phyloP scores from a whole-genome alignment of 2,113 vertebrate genomes.

The Lonchura striata region DNA sequence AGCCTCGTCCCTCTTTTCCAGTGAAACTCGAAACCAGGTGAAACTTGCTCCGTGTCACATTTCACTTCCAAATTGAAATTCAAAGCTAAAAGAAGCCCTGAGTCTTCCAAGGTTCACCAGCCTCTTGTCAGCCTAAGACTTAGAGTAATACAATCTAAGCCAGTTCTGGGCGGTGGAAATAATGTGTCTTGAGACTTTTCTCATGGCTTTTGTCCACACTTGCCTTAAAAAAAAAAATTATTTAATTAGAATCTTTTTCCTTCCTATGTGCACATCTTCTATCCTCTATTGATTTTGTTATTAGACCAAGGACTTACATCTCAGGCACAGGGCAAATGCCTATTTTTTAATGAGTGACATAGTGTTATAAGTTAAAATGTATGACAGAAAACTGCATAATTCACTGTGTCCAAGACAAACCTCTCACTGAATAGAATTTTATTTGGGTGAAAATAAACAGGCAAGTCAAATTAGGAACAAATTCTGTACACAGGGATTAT shows the following conservation, averaged over 20 bases:
- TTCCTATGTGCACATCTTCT: neutral
- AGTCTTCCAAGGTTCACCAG: conserved; percentile 34
- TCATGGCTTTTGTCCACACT: neutral
- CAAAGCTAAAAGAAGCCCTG: neutral
- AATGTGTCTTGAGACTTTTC: neutral
- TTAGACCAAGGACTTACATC: accelerated
- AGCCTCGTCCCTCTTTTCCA: neutral
- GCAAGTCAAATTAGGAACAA: neutral
- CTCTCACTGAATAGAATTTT: neutral
- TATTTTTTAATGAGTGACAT: neutral
- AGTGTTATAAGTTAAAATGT: neutral
- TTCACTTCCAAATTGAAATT: conserved; percentile 37
- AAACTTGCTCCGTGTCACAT: neutral
- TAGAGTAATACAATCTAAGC: neutral
- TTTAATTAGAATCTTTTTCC: neutral
- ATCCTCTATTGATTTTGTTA: neutral
- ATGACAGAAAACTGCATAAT: neutral
- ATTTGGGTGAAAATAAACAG: neutral
- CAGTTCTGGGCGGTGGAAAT: neutral
- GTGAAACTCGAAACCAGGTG: conserved; percentile 33
- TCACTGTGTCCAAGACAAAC: neutral
- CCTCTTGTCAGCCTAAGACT: neutral
- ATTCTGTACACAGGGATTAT: neutral
- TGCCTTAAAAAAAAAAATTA: neutral
- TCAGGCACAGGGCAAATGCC: neutral